Conservation (phyloP, 2,888 invertebrate species). For the Epirrhoe tristata region DNA sequence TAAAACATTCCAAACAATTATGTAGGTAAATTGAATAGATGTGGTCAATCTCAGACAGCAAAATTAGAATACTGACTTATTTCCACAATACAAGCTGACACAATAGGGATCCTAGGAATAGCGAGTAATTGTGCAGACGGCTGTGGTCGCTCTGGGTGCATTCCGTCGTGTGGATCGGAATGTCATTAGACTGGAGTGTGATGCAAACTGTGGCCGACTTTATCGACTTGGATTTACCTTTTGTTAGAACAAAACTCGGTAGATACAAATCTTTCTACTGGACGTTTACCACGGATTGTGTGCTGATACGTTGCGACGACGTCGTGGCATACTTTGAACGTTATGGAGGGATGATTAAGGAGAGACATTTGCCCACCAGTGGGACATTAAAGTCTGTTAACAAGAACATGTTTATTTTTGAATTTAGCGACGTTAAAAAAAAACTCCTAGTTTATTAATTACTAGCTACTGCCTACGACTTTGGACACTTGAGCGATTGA, state of each 20-base stretch:
- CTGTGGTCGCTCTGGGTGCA: conserved; percentile 8
- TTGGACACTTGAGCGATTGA: too few species aligned
- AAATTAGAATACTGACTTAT: conserved; percentile 1
- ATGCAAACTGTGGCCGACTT: not conserved
- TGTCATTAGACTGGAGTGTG: conserved; percentile 2
- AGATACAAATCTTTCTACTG: too few species aligned
- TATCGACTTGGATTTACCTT: not conserved
- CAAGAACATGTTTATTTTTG: too few species aligned
- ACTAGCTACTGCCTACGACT: too few species aligned
- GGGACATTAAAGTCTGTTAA: too few species aligned
- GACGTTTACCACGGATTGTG: too few species aligned
- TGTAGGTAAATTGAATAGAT: not conserved
- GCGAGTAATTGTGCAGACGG: conserved; percentile 15
- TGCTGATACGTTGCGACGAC: too few species aligned
- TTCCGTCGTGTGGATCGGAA: conserved; percentile 17
- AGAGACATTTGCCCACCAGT: too few species aligned
- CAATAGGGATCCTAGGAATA: conserved; percentile 9
- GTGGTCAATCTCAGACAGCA: not conserved
- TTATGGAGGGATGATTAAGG: too few species aligned
- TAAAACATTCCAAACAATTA: not conserved
- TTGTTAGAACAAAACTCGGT: not conserved
- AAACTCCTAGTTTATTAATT: too few species aligned
- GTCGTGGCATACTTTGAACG: too few species aligned
- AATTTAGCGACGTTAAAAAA: too few species aligned
- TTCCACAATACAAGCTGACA: conserved; percentile 7